phyloP scores from a whole-genome alignment of 2,113 vertebrate species.

The Lanius ludovicianus region DNA sequence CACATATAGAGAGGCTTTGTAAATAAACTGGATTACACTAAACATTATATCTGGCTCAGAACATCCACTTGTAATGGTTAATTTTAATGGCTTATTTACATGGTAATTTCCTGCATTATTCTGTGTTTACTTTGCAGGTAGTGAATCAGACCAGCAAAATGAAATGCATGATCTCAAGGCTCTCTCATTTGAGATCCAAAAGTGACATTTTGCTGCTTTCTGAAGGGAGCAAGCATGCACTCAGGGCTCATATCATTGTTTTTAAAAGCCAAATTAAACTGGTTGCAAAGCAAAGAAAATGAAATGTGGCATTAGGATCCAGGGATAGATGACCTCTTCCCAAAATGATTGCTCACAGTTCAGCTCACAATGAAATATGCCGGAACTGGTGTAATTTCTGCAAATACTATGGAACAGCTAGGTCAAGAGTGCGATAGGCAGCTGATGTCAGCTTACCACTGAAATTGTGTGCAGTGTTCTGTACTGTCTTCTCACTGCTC shows the following conservation, averaged over 20 bases:
- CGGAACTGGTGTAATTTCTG: neutral
- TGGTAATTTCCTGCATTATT: neutral
- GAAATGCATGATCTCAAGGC: neutral
- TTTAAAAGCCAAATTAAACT: neutral
- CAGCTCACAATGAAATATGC: neutral
- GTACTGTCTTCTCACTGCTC: neutral
- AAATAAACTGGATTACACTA: neutral
- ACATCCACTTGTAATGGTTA: neutral
- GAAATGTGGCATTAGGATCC: neutral
- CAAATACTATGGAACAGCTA: neutral
- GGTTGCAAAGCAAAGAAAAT: neutral
- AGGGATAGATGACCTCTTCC: neutral
- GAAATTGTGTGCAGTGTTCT: neutral
- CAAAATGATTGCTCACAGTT: neutral
- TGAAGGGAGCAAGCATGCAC: neutral
- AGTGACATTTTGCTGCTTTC: neutral
- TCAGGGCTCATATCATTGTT: neutral
- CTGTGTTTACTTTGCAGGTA: neutral
- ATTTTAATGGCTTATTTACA: constrained; percentile 7
- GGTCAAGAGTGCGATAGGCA: constrained; percentile 25
- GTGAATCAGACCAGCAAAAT: neutral
- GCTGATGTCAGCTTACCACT: neutral
- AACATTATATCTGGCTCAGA: neutral
- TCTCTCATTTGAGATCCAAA: neutral
- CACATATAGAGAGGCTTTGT: neutral